Conservation (phyloP, 2,113 vertebrate genomes). For the Coryphaenoides rupestris region DNA sequence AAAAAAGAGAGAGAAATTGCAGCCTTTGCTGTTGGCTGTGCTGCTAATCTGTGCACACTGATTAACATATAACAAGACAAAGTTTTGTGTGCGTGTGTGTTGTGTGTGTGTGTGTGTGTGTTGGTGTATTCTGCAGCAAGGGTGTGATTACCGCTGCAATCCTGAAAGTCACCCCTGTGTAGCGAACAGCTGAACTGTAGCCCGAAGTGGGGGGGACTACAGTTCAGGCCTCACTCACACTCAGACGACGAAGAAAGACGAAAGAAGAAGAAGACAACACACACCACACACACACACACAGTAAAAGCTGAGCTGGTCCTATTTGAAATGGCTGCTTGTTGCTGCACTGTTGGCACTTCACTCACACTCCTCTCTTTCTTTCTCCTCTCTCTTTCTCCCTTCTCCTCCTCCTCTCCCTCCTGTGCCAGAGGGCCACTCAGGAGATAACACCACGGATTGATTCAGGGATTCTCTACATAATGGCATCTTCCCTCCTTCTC, state of each 20-base stretch:
- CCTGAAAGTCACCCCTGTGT: constrained; percentile 49
- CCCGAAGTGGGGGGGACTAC: no score
- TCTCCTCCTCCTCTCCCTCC: no score
- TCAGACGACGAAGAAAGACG: no score
- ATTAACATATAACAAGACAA: no score
- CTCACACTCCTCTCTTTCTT: not conserved
- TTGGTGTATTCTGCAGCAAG: constrained; percentile 13
- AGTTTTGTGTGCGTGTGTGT: no score
- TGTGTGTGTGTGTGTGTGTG: no score
- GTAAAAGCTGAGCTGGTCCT: constrained; percentile 46
- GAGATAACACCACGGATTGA: constrained; percentile 56
- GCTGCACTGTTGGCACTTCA: constrained; percentile 49
- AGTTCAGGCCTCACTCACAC: no score
- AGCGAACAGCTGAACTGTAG: not conserved
- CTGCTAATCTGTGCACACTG: no score
- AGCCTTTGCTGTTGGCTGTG: no score
- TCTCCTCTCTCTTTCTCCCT: no score
- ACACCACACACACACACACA: no score
- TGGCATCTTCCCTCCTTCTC: not conserved
- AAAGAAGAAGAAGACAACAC: not conserved
- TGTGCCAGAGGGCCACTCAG: constrained; percentile 54
- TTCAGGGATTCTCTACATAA: constrained; percentile 34
- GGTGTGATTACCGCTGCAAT: constrained; percentile 9
- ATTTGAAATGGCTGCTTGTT: constrained; percentile 47
- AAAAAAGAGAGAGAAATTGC: no score